A percentile compares a stretch with the other conserved stretches of the same genome.
phyloP scores from a whole-genome alignment of 2,888 invertebrate genomes.

The Agapostemon virescens region DNA sequence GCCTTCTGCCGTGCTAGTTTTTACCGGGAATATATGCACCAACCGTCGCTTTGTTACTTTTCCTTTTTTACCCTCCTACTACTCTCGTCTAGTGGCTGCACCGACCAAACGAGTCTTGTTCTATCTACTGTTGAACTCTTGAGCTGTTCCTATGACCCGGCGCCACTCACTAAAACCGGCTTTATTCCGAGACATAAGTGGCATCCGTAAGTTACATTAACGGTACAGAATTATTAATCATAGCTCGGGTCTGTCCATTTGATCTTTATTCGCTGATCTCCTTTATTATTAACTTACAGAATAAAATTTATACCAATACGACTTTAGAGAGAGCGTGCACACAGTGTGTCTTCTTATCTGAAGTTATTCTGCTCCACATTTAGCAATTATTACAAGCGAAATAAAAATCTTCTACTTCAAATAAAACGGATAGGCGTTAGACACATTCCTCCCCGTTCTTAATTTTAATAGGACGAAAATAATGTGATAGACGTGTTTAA shows the following conservation, averaged over 20 bases:
- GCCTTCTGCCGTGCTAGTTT: conserved; percentile 73
- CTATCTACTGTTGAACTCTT: conserved; percentile 50
- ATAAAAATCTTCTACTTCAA: no score
- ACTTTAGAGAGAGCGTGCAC: neutral
- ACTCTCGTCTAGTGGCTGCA: conserved; percentile 45
- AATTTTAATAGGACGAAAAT: no score
- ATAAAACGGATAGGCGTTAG: no score
- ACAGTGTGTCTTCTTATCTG: neutral
- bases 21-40: conserved; percentile 74
- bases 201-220: conserved; percentile 63
- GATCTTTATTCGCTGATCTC: conserved; percentile 5
- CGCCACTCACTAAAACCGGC: conserved; percentile 32
- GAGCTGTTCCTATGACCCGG: conserved; percentile 46
- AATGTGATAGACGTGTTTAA: no score
- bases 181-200: conserved; percentile 64
- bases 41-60: conserved; percentile 75
- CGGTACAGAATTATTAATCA: conserved; percentile 30
- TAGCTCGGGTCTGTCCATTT: conserved; percentile 35
- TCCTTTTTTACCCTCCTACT: conserved; percentile 52
- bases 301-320: neutral
- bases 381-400: neutral
- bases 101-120: conserved; percentile 56
- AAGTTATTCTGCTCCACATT: no score
- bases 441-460: no score
- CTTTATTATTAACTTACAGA: neutral